Evolutionary conservation across 2,797 vertebrate genomes (phyloP).

Genomic region (Malacoraja senta): DNA sequence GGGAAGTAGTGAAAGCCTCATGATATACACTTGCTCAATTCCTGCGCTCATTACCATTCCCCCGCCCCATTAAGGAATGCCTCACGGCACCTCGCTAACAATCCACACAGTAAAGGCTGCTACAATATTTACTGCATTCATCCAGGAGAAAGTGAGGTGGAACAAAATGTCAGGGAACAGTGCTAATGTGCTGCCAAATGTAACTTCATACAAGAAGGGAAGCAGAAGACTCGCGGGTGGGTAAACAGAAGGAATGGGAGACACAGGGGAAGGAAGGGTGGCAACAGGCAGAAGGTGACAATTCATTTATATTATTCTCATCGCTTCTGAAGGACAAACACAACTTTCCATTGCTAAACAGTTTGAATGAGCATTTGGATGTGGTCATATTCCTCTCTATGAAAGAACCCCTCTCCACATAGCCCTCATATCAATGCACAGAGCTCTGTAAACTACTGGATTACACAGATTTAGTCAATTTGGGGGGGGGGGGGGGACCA

Average conservation of each 20-base stretch:
- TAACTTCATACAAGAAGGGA: not conserved
- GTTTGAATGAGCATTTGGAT: not conserved
- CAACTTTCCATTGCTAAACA: not conserved
- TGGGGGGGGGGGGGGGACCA: not conserved
- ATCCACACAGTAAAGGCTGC: not conserved
- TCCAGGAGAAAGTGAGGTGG: no score
- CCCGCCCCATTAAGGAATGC: not conserved
- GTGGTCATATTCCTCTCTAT: not conserved
- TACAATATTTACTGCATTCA: not conserved
- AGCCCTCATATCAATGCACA: not conserved
- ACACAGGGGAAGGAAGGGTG: no score
- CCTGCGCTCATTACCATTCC: not conserved
- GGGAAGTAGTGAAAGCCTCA: constrained; percentile 26
- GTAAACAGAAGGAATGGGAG: not conserved
- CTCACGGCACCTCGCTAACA: not conserved
- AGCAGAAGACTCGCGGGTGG: not conserved
- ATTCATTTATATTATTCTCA: not conserved
- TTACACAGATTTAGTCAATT: not conserved
- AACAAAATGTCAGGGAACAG: not conserved
- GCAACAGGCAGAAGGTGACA: not conserved
- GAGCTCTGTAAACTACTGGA: no score
- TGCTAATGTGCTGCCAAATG: not conserved
- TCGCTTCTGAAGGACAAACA: not conserved
- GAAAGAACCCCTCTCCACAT: not conserved
- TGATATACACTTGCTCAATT: not conserved